Base-by-base conservation (phyloP, 2,797 vertebrate genomes). In the Bryconaethiops microstoma region DNA sequence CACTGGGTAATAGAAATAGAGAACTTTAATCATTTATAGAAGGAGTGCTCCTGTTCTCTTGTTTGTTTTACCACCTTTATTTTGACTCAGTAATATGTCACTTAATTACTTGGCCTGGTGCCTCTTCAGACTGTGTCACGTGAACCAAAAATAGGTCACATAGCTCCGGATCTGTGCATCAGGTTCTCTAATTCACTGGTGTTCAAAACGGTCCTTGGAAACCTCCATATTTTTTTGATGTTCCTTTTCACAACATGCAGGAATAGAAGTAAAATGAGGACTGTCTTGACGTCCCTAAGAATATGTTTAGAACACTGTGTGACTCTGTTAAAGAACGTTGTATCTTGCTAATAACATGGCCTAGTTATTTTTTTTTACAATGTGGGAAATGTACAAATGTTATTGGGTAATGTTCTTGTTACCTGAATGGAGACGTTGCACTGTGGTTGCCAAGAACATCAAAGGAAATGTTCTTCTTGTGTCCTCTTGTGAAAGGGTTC, bases 401-500 rank as follows among this genome's bases (percentile, higher is more conserved):
- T 72, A 23, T 73, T 82, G n/a, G 23, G 57, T 82, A 54, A 65
- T 7, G 12, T 7, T 1, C 19, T 48, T 21, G 1, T 45, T 73
- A 12, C 35, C 57, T 64, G 4, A 4, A 19, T 48, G 68, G 65
- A 19, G 9, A 35, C 39, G 17, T 82, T 82, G 29, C 81, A 62
- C 57, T 55, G 54, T 42, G 52, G 23, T 35, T 19, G 17, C n/a
- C 16, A 35, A 19, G 42, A 29, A 23, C 14, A 42, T 64, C 7
- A 77, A 23, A 10, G 73, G 57, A 81, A 60, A 71, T 68, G 13
- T 16, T 14, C 5, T 23, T 13, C 10, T 23, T 19, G 21, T 14
- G 29, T 52, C 10, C 45, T 54, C 59, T 81, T 77, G 74, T 42
- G 75, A 65, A 65, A 29, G 25, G 4, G n/a, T 35, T 81, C 21